A percentile compares a stretch with the other conserved stretches of the same genome.
phyloP scores from a whole-genome alignment of 2,797 vertebrate species.

The Sebastes vulpes region DNA sequence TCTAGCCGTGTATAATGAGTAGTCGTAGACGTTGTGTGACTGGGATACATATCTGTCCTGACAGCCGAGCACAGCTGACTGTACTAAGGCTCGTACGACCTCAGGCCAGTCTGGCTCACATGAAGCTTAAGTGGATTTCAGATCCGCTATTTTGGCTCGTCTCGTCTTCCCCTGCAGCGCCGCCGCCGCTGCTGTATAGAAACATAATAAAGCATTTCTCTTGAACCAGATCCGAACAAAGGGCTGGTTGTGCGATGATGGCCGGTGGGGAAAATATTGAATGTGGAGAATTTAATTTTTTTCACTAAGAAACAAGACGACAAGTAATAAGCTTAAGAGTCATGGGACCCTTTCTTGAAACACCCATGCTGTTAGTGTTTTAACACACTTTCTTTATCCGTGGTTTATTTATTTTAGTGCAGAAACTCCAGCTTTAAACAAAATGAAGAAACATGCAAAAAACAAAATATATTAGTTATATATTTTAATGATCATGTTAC shows the following conservation, averaged over 20 bases:
- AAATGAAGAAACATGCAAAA: too few species aligned
- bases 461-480: too few species aligned
- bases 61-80: conserved; percentile 68
- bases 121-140: conserved; percentile 81
- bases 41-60: conserved; percentile 38
- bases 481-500: not conserved
- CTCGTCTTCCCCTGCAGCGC: conserved; percentile 41
- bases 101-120: conserved; percentile 73
- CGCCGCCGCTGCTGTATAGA: conserved; percentile 9
- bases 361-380: not conserved
- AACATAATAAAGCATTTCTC: conserved; percentile 18
- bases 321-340: not conserved
- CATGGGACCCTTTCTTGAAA: not conserved
- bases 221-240: conserved; percentile 29
- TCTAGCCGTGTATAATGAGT: conserved; percentile 6
- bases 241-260: not conserved
- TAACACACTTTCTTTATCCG: not conserved
- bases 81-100: conserved; percentile 42
- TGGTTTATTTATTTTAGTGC: not conserved
- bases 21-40: conserved; percentile 16
- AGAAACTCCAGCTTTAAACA: too few species aligned
- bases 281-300: not conserved
- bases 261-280: not conserved
- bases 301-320: not conserved
- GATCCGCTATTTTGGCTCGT: conserved; percentile 74